Base-by-base conservation (phyloP, 2,888 invertebrate species). In the Coenonympha glycerion region DNA sequence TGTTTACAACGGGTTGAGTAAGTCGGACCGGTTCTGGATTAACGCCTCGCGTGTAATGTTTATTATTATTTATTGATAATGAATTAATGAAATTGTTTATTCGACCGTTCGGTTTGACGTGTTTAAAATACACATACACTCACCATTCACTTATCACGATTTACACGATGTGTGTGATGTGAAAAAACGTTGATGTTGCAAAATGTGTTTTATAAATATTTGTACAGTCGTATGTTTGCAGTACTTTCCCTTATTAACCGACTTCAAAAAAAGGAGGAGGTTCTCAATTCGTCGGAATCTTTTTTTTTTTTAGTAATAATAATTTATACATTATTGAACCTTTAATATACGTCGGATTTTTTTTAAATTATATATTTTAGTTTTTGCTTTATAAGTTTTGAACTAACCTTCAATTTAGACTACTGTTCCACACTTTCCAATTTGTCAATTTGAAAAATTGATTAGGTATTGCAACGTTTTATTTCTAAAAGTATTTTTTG, bases 1-100 rank as follows among this genome's bases (percentile, higher is more conserved):
- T 55, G 61, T 59, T 63, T 59, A 60, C n/a, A n/a, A 62, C 61
- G 62, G 60, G 56, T 58, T 46, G 46, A 46, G 54, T 24, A 39
- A 31, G 73, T 70, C 68, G 67, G 68, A 64, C 71, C 73, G 71
- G 73, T 72, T 68, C 47, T 40, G 49, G 56, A 52, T 40, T 46
- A 28, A 6, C 31, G 24, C 39, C 13, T 45, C 21, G 34, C 24
- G 45, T 28, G 46, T 19, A 28, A 16, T 33, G 34, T 28, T 24
- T 11, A 19, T 16, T 36, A 37, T 37, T 28, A 24, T 28, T 5
- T 16, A 34, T 9, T 21, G 13, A 37, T 46, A 19, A 37, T 26
- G 24, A 30, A 30, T 41, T 13, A 21, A 8, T 8, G 8, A 24
- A 13, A 19, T 46, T 19, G 28, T 36, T 46, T 36, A 37, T 46